Conservation (phyloP, 2,797 vertebrate genomes). For the Phoxinus dragarum region DNA sequence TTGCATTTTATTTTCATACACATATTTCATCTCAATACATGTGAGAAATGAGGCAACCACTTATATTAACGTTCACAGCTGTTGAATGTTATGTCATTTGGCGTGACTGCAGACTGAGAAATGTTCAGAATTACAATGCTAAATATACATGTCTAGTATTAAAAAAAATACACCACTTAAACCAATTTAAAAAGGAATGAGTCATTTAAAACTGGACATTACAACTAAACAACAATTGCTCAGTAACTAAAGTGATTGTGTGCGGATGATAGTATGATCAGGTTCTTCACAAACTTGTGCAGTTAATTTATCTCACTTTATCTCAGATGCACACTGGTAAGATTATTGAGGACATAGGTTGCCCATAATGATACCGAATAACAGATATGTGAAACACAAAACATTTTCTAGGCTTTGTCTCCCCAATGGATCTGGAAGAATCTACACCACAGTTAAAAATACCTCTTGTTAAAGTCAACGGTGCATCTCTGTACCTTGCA, state of each 20-base stretch:
- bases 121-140: slow-evolving; percentile 45
- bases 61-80: slow-evolving; percentile 8
- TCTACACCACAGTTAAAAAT: slow-evolving; percentile 1
- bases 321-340: not conserved
- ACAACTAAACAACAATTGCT: not conserved
- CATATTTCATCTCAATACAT: not conserved
- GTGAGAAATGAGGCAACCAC: not conserved
- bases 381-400: not conserved
- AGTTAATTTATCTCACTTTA: not conserved
- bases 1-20: not conserved
- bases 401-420: not conserved
- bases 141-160: slow-evolving; percentile 6
- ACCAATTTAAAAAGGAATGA: not conserved
- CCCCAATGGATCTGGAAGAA: not conserved
- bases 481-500: slow-evolving; percentile 9
- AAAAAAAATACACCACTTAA: not conserved
- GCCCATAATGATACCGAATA: not conserved
- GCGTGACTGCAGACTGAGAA: not conserved
- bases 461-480: not conserved
- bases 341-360: not conserved
- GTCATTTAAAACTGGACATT: not conserved
- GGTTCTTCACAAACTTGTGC: slow-evolving; percentile 1
- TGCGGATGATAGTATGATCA: not conserved
- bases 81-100: not conserved
- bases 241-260: no score